A percentile compares a stretch with the other conserved stretches of the same genome.
These are phyloP conservation scores for Drosophila mulleri DNA, from an alignment of 2,888 invertebrate genomes.

Conservation along the genomic window DNA sequence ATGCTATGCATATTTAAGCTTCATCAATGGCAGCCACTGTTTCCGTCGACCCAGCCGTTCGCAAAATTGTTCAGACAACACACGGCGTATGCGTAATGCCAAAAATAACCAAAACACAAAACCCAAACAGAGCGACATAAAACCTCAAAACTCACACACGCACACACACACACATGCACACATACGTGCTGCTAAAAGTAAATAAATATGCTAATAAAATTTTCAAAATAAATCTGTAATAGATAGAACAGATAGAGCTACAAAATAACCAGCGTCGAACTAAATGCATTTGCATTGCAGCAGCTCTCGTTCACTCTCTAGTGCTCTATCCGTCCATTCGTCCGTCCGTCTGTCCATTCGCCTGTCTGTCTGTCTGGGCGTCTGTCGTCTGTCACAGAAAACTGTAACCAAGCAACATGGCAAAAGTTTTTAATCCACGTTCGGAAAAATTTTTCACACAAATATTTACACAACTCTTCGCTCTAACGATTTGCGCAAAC, in stretches of 20 bases:
- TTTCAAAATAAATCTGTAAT: constrained; percentile 79
- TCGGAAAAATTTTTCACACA: constrained; percentile 80
- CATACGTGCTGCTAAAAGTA: constrained; percentile 56
- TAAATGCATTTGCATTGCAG: constrained; percentile 55
- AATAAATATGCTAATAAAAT: constrained; percentile 79
- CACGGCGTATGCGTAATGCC: constrained; percentile 70
- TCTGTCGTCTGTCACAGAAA: constrained; percentile 40
- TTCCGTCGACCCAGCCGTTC: constrained; percentile 12
- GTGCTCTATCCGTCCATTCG: neutral
- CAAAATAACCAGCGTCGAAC: constrained; percentile 67
- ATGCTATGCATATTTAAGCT: constrained; percentile 51
- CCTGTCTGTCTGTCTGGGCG: constrained; percentile 2
- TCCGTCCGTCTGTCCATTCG: neutral
- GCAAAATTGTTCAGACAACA: constrained; percentile 50
- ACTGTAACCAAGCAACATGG: constrained; percentile 72
- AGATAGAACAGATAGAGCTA: constrained; percentile 75
- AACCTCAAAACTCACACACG: constrained; percentile 37
- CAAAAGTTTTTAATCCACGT: constrained; percentile 79
- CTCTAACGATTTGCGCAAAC: constrained; percentile 81
- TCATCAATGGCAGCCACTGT: constrained; percentile 45
- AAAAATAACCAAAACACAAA: constrained; percentile 70
- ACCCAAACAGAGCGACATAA: constrained; percentile 52
- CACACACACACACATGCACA: constrained; percentile 5
- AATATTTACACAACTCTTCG: constrained; percentile 81
- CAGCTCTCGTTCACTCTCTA: neutral